Base-by-base conservation (phyloP, 2,113 vertebrate genomes). In the Serilophus lunatus region DNA sequence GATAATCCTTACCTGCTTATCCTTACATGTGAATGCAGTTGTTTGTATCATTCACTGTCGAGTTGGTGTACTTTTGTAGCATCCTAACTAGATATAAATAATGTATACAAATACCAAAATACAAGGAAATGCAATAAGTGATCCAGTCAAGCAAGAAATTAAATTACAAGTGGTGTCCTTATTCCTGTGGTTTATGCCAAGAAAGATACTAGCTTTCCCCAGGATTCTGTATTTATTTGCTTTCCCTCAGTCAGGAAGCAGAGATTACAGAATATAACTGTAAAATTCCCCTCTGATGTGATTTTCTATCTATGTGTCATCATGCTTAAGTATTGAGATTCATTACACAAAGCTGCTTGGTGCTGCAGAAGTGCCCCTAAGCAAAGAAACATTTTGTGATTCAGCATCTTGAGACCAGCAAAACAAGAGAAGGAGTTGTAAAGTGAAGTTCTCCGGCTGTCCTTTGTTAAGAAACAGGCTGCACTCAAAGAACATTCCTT, bases 61-160 rank as follows among this genome's bases (percentile, higher is more conserved):
- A 74, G 83, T 5, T 66, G 38, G 44, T 83, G 47, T 33, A 50
- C 61, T 92, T 86, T 36, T 88, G 56, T 71, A 78, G 33, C 35
- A 47, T 51, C 36, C 45, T 82, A 71, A 86, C 81, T 85, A 76
- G 33, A 14, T 79, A 90, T 96, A 92, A 92, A 86, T 92, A 82
- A 96, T 95, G 87, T 64, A 96, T 85, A 57, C 33, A 88, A 92
- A 66, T 84, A 56, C 47, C 57, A 86, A 92, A 89, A 85, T 44
- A 94, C 87, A 92, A 96, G 76, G 74, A 69, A 89, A 95, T n/a
- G 50, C 65, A 94, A 65, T 95, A 94, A 87, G 68, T 63, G 70
- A 86, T 88, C 59, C 90, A 96, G 80, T 88, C 88, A 92, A 96
- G 91, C 71, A 95, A 82, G 68, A 97, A 97, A 96, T 96, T 92